These are phyloP conservation scores for Hemibagrus wyckioides DNA, from an alignment of 2,113 vertebrate genomes.

Conservation along the genomic window DNA sequence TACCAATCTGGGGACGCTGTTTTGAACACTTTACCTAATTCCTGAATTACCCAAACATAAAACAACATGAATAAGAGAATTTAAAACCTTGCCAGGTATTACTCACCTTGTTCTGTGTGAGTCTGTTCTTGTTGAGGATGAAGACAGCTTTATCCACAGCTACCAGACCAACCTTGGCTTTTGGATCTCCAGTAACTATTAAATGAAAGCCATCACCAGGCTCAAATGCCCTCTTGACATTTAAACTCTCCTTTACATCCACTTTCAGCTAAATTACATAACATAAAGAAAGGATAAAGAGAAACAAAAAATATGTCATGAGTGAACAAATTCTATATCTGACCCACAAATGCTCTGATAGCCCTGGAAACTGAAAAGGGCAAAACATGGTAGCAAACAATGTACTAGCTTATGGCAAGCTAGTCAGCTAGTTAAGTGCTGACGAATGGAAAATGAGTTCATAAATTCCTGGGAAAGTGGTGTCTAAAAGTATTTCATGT, in stretches of 20 bases:
- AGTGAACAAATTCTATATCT: too few relatives aligned
- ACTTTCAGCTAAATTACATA: slow-evolving; percentile 55
- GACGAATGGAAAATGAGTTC: too few relatives aligned
- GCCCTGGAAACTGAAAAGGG: too few relatives aligned
- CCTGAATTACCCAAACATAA: background rate
- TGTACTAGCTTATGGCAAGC: too few relatives aligned
- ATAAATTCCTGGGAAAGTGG: too few relatives aligned
- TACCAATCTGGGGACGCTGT: background rate
- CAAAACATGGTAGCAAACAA: too few relatives aligned
- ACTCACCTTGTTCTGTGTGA: slow-evolving; percentile 69
- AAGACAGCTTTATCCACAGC: slow-evolving; percentile 70
- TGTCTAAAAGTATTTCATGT: too few relatives aligned
- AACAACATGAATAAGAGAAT: background rate
- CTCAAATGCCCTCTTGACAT: background rate
- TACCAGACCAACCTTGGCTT: slow-evolving; percentile 66
- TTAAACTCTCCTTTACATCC: slow-evolving; percentile 18
- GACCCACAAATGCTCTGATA: too few relatives aligned
- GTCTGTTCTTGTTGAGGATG: slow-evolving; percentile 65
- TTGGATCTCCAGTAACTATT: slow-evolving; percentile 65
- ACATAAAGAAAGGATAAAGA: background rate
- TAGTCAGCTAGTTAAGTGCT: too few relatives aligned
- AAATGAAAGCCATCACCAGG: slow-evolving; percentile 48
- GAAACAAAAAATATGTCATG: background rate
- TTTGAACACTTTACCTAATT: background rate
- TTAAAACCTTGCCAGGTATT: background rate